Conservation (phyloP, 64 coral and sea anemone genomes). For the Orbicella faveolata region DNA sequence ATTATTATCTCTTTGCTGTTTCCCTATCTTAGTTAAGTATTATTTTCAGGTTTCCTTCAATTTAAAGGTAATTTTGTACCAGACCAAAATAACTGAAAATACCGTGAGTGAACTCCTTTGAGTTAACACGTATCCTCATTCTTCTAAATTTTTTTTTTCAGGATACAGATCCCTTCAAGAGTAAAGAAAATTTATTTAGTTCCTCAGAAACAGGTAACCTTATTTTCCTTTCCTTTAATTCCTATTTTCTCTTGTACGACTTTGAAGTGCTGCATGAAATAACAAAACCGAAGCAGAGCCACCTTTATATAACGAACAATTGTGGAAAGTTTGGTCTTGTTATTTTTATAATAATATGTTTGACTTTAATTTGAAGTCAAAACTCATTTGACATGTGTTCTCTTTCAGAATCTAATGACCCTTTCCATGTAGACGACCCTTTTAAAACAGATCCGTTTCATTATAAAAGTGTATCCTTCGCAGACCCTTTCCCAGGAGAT, state of each 20-base stretch:
- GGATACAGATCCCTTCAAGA: conserved; percentile 97
- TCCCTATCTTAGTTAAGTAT: too few species aligned
- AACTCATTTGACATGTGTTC: background rate
- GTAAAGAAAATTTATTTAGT: conserved; percentile 90
- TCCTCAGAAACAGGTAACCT: conserved; percentile 74
- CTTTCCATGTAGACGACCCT: conserved; percentile 93
- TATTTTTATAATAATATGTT: too few species aligned
- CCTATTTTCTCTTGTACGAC: background rate
- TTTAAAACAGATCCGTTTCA: conserved; percentile 99
- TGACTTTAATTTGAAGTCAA: background rate
- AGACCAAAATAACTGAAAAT: too few species aligned
- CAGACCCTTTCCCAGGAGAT: conserved; percentile 88
- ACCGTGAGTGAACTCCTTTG: too few species aligned
- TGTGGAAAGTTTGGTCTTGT: background rate
- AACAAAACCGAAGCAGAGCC: too few species aligned
- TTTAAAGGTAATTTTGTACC: too few species aligned
- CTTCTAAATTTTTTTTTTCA: background rate
- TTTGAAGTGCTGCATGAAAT: too few species aligned
- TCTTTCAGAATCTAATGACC: conserved; percentile 82
- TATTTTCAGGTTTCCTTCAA: too few species aligned
- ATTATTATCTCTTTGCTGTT: too few species aligned
- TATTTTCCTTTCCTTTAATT: background rate
- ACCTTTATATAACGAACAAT: too few species aligned
- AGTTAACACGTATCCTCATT: too few species aligned
- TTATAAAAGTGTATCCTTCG: conserved; percentile 97